Conservation (phyloP, 2,113 vertebrate genomes). For the Myrmecobius fasciatus region DNA sequence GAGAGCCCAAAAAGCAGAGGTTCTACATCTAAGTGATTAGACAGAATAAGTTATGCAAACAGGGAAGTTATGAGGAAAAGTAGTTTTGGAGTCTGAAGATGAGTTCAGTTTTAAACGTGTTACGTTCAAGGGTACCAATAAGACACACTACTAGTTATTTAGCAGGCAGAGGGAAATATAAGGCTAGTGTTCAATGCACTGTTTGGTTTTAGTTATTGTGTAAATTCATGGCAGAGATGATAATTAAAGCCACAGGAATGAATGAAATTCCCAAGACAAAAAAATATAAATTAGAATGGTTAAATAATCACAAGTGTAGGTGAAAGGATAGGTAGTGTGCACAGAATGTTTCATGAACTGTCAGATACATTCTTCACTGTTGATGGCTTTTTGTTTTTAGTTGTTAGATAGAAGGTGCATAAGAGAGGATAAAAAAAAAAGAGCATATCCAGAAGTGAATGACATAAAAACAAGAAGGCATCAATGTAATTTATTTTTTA, state of each 20-base stretch:
- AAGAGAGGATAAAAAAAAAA: not conserved
- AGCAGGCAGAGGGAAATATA: too few relatives aligned
- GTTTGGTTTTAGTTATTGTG: not conserved
- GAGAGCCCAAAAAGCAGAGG: not conserved
- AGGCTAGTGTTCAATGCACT: not conserved
- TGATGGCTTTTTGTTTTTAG: not conserved
- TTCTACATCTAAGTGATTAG: not conserved
- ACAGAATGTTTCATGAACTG: not conserved
- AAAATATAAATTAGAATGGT: not conserved
- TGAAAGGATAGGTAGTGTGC: not conserved
- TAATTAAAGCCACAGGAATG: not conserved
- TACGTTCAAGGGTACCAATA: not conserved
- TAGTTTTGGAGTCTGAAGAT: not conserved
- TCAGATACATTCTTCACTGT: not conserved
- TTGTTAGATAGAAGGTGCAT: not conserved
- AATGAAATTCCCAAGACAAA: not conserved
- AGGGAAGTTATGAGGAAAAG: not conserved
- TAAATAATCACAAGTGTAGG: not conserved
- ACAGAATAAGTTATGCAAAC: not conserved
- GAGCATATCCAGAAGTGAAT: not conserved
- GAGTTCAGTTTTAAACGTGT: not conserved
- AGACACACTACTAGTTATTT: not conserved
- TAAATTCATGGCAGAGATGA: not conserved
- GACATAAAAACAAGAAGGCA: not conserved
- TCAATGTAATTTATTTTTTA: not conserved